phyloP scores from a whole-genome alignment of 2,888 invertebrate species.

The Tinea pellionella region DNA sequence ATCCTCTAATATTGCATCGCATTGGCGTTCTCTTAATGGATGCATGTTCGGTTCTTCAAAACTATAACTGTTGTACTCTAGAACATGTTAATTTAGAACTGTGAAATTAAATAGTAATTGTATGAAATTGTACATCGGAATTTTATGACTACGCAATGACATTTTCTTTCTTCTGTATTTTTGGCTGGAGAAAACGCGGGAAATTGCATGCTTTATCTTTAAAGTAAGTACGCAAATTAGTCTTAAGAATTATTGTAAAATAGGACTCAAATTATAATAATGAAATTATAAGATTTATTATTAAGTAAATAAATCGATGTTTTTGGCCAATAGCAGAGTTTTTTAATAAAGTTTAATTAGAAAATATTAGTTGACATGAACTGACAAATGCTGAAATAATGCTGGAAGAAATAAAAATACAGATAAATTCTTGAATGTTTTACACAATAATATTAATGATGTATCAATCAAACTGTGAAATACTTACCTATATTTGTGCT shows the following conservation, averaged over 20 bases:
- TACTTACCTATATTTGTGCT: constrained; percentile 28
- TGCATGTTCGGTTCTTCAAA: constrained; percentile 35
- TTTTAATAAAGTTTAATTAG: background rate
- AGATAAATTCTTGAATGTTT: background rate
- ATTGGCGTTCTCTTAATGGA: constrained; percentile 38
- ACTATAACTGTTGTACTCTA: background rate
- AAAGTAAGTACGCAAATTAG: background rate
- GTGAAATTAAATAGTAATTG: background rate
- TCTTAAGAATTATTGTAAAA: background rate
- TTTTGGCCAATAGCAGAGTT: background rate
- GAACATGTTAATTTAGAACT: background rate
- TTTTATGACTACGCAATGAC: background rate
- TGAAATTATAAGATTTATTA: background rate
- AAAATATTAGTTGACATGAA: background rate
- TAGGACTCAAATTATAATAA: background rate
- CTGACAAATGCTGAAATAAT: background rate
- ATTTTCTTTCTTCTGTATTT: background rate
- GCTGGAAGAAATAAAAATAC: background rate
- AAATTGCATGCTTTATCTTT: background rate
- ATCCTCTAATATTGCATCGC: constrained; percentile 41
- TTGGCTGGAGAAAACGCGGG: too few relatives aligned
- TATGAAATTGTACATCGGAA: too few relatives aligned
- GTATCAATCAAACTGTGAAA: background rate
- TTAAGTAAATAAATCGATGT: background rate
- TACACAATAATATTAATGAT: background rate